These are phyloP conservation scores for Drosophila meridionalis DNA, from an alignment of 2,888 invertebrate species.

Conservation along the genomic window DNA sequence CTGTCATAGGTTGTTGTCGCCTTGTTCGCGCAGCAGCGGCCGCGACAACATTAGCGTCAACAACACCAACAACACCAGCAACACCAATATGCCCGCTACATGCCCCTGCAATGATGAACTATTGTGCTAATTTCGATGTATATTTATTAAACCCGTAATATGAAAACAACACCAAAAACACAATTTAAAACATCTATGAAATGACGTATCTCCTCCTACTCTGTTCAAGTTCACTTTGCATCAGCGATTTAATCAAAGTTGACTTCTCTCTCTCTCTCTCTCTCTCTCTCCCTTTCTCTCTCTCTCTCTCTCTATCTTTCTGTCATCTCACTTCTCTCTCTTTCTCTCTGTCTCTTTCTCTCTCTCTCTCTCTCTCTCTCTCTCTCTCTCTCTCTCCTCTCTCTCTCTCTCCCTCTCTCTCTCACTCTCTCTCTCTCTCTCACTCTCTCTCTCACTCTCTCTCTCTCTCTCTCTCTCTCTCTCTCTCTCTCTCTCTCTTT, in stretches of 20 bases:
- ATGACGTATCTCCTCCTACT: not conserved
- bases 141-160: constrained; percentile 19
- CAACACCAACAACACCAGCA: constrained; percentile 19
- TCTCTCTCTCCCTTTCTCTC: not conserved
- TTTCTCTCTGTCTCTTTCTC: too few relatives aligned
- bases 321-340: too few relatives aligned
- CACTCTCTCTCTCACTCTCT: too few relatives aligned
- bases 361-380: too few relatives aligned
- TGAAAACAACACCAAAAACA: constrained; percentile 9
- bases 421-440: too few relatives aligned
- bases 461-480: too few relatives aligned
- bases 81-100: not conserved
- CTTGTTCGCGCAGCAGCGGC: constrained; percentile 37
- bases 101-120: constrained; percentile 12
- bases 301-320: not conserved
- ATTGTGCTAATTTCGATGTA: constrained; percentile 18
- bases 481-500: too few relatives aligned
- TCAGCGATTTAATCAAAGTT: not conserved
- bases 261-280: not conserved
- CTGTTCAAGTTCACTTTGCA: not conserved
- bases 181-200: not conserved
- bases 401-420: too few relatives aligned
- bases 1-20: constrained; percentile 25
- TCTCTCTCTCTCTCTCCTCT: not conserved
- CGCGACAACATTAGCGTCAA: constrained; percentile 46